A percentile compares a stretch with the other conserved stretches of the same genome.
Conservation (phyloP, 2,888 invertebrate genomes). For the Tenthredo notha region DNA sequence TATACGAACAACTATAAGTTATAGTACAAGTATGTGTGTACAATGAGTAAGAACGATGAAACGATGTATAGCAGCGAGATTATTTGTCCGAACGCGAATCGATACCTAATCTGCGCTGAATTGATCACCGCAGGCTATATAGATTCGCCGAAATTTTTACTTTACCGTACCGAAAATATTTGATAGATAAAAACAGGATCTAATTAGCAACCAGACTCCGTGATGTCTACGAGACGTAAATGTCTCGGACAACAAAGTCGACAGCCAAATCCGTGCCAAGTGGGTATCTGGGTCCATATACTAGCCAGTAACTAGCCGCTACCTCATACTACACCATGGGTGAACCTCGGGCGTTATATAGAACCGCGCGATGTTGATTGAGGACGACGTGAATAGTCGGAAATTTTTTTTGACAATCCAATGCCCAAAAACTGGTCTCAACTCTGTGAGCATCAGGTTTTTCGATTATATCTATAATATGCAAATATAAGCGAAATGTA, state of each 20-base stretch:
- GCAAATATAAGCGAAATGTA: not conserved
- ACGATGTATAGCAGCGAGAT: not conserved
- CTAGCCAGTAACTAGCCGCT: not conserved
- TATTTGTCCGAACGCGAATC: not conserved
- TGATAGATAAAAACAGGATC: conserved; percentile 19
- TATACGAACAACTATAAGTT: not conserved
- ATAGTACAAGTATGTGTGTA: not conserved
- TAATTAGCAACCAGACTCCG: conserved; percentile 22
- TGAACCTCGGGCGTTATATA: not conserved
- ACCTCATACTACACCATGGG: not conserved
- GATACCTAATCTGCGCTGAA: not conserved
- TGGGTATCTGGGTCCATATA: conserved; percentile 36
- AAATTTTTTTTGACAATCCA: not conserved
- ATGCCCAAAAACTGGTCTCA: conserved; percentile 12
- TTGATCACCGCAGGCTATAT: not conserved
- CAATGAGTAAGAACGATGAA: not conserved
- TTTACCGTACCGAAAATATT: not conserved
- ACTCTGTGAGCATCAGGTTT: not conserved
- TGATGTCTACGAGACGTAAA: conserved; percentile 17
- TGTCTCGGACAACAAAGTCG: conserved; percentile 10
- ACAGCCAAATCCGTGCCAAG: not conserved
- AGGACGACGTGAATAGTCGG: not conserved
- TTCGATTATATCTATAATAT: not conserved
- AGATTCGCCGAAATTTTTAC: not conserved
- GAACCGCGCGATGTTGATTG: not conserved